These are phyloP conservation scores for Varanus komodoensis DNA, from an alignment of 2,113 vertebrate species.

Conservation along the genomic window DNA sequence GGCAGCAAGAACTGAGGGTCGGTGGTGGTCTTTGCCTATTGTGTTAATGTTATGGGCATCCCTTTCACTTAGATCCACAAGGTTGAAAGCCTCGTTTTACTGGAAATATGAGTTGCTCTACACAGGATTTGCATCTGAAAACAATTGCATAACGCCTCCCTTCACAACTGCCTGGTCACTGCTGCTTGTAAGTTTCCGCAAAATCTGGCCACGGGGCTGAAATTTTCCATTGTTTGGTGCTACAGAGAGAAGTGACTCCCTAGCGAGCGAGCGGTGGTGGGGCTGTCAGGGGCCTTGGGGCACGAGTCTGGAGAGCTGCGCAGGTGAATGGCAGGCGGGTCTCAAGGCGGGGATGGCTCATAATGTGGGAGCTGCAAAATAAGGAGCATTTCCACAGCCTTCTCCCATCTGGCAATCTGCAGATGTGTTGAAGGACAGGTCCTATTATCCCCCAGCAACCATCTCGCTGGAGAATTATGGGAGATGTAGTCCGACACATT, in stretches of 20 bases:
- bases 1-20: background rate
- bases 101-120: background rate
- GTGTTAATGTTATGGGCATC: background rate
- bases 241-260: background rate
- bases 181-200: slow-evolving; percentile 9
- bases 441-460: too few relatives aligned
- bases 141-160: background rate
- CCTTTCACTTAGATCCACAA: background rate
- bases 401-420: too few relatives aligned
- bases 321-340: too few relatives aligned
- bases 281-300: background rate
- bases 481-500: background rate
- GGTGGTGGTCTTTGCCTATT: background rate
- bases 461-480: background rate
- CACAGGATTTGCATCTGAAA: background rate
- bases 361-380: too few relatives aligned
- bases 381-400: too few relatives aligned
- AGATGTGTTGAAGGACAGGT: too few relatives aligned
- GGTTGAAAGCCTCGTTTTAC: background rate
- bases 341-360: too few relatives aligned
- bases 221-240: background rate
- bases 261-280: too few relatives aligned
- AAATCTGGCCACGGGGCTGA: background rate
- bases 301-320: background rate
- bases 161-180: background rate